phyloP scores from a whole-genome alignment of 1,140 invertebrate genomes.

The Cheumatopsyche charites region DNA sequence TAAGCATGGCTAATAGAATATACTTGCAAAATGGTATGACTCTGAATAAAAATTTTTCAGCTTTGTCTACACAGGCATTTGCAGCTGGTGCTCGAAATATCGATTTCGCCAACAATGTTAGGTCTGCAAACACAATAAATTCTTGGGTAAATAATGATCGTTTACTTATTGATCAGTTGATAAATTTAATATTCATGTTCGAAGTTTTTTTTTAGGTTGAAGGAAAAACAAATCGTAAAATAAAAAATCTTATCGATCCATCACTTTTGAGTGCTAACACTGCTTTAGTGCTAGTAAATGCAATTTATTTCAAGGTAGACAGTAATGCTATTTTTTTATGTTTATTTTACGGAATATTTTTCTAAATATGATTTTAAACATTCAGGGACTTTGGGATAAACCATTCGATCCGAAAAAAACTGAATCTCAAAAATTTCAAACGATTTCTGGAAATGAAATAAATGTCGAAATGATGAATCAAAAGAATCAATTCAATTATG shows the following conservation, averaged over 20 bases:
- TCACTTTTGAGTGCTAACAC: conserved; percentile 60
- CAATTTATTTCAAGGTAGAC: conserved; percentile 78
- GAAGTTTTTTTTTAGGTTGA: too few species aligned
- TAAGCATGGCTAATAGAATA: conserved; percentile 29
- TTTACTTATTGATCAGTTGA: neutral
- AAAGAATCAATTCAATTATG: conserved; percentile 37
- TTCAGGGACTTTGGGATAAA: conserved; percentile 38
- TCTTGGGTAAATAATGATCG: neutral
- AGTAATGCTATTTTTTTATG: neutral
- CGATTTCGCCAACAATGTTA: neutral
- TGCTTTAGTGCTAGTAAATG: conserved; percentile 73
- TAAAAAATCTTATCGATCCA: conserved; percentile 58
- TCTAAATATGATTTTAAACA: neutral
- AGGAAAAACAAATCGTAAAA: conserved; percentile 41
- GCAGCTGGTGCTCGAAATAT: neutral
- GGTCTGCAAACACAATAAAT: neutral
- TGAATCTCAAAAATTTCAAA: conserved; percentile 28
- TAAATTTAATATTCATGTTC: too few species aligned
- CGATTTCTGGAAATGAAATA: conserved; percentile 29
- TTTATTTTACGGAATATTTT: neutral
- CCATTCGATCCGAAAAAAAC: conserved; percentile 30
- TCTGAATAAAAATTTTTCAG: neutral
- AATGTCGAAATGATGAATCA: conserved; percentile 39
- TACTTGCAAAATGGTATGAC: neutral
- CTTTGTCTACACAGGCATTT: neutral